These are phyloP conservation scores for Drosophila navojoa DNA, from an alignment of 1,140 invertebrate species.

Conservation along the genomic window DNA sequence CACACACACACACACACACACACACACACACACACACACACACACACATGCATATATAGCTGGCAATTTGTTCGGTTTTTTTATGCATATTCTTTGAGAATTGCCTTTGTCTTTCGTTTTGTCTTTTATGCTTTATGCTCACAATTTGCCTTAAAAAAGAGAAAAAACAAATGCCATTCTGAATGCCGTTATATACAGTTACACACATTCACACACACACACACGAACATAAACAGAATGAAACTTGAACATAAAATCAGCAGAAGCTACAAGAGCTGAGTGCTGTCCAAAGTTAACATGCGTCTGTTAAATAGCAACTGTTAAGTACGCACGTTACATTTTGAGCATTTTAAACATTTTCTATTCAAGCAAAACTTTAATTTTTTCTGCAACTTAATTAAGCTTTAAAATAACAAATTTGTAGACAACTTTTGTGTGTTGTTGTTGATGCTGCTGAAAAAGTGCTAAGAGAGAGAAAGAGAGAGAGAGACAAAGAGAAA, in stretches of 20 bases:
- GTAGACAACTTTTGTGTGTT: slow-evolving; percentile 26
- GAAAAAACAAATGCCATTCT: slow-evolving; percentile 18
- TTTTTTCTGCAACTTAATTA: slow-evolving; percentile 34
- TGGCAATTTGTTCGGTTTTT: slow-evolving; percentile 28
- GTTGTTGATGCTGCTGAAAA: slow-evolving; percentile 45
- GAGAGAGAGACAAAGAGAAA: neutral
- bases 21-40: slow-evolving; percentile 13
- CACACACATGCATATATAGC: slow-evolving; percentile 2
- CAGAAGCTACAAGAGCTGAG: slow-evolving; percentile 9
- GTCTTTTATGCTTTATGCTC: slow-evolving; percentile 29
- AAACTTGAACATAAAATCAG: neutral
- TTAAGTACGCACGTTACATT: slow-evolving; percentile 36
- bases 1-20: slow-evolving; percentile 12
- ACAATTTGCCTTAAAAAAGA: slow-evolving; percentile 7
- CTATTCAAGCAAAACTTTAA: slow-evolving; percentile 12
- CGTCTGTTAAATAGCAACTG: slow-evolving; percentile 32
- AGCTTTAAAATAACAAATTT: slow-evolving; percentile 22
- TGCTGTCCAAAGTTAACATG: slow-evolving; percentile 34
- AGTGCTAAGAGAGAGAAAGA: neutral
- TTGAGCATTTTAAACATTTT: slow-evolving; percentile 13
- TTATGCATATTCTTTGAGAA: slow-evolving; percentile 25
- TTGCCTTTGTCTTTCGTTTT: slow-evolving; percentile 1
- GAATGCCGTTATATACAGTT: slow-evolving; percentile 51
- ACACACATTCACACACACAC: neutral
- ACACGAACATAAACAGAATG: neutral